Percentiles rank a stretch among this genome's conserved stretches.
Evolutionary conservation across 30 jellyfish, hydroid and myxozoan genomes (phyloP).

Genomic region (Hydractinia symbiolongicarpus): DNA sequence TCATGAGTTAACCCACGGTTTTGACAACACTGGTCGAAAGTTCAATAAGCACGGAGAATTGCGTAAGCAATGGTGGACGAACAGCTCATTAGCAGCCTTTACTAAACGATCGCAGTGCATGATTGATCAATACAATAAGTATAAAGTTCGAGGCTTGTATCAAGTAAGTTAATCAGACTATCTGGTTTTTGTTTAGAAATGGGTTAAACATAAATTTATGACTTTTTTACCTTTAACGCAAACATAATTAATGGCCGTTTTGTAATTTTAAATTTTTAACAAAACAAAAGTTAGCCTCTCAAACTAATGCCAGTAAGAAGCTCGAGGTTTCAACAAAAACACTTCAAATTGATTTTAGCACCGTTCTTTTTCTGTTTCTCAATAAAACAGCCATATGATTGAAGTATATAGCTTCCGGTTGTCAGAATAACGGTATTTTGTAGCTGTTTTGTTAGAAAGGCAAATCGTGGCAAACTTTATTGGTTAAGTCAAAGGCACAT

Average conservation of each 20-base stretch:
- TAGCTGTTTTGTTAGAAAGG: not conserved
- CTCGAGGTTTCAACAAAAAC: too few relatives aligned
- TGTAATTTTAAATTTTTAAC: too few relatives aligned
- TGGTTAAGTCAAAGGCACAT: not conserved
- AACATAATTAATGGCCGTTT: too few relatives aligned
- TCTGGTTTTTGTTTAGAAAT: not conserved
- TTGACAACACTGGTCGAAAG: conserved; percentile 94
- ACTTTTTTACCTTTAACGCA: too few relatives aligned
- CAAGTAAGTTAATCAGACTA: conserved; percentile 45
- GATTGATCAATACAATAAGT: conserved; percentile 76
- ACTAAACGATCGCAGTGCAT: conserved; percentile 78
- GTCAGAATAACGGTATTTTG: too few relatives aligned
- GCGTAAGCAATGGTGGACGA: conserved; percentile 94
- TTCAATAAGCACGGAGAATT: conserved; percentile 94
- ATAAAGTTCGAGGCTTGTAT: conserved; percentile 76
- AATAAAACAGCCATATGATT: too few relatives aligned
- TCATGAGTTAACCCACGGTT: conserved; percentile 94
- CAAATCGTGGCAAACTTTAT: not conserved
- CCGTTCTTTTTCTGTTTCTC: too few relatives aligned
- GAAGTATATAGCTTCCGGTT: too few relatives aligned
- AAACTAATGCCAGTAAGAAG: too few relatives aligned
- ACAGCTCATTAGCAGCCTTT: conserved; percentile 54
- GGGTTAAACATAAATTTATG: too few relatives aligned
- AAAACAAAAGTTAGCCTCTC: too few relatives aligned
- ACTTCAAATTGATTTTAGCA: too few relatives aligned